Percentiles rank a stretch among this genome's conserved stretches.
Evolutionary conservation across 2,797 vertebrate genomes (phyloP).

Genomic region (Furcifer pardalis): DNA sequence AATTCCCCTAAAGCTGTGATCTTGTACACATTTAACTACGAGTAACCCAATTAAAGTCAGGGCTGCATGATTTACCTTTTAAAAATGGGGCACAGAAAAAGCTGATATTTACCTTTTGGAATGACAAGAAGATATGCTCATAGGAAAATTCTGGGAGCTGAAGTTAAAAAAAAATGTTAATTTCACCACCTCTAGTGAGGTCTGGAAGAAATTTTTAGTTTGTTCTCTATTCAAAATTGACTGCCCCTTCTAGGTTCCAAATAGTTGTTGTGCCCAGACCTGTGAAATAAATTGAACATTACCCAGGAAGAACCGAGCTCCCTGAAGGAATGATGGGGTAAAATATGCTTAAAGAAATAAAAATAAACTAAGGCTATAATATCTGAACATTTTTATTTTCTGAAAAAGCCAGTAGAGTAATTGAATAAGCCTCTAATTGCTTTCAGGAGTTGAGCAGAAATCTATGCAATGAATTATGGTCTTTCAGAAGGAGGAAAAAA

Average conservation of each 20-base stretch:
- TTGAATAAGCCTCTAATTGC: background rate
- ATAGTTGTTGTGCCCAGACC: background rate
- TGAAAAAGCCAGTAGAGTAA: background rate
- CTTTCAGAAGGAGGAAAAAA: conserved; percentile 4
- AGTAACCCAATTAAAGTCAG: no score
- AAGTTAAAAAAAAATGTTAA: no score
- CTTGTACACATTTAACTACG: background rate
- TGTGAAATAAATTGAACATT: background rate
- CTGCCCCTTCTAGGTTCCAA: no score
- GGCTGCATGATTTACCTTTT: no score
- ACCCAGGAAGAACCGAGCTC: background rate
- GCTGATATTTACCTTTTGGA: no score
- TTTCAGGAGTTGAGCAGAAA: background rate
- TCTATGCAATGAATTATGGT: background rate
- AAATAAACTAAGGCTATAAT: background rate
- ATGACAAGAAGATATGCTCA: no score
- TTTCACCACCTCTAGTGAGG: no score
- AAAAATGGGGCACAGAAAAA: no score
- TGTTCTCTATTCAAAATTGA: no score
- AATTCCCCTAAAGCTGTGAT: background rate
- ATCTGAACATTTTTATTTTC: background rate
- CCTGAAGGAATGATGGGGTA: background rate
- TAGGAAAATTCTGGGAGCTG: no score
- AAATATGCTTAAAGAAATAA: background rate
- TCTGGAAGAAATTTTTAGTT: no score